Conservation (phyloP, 2,888 invertebrate genomes). For the Trissolcus japonicus region DNA sequence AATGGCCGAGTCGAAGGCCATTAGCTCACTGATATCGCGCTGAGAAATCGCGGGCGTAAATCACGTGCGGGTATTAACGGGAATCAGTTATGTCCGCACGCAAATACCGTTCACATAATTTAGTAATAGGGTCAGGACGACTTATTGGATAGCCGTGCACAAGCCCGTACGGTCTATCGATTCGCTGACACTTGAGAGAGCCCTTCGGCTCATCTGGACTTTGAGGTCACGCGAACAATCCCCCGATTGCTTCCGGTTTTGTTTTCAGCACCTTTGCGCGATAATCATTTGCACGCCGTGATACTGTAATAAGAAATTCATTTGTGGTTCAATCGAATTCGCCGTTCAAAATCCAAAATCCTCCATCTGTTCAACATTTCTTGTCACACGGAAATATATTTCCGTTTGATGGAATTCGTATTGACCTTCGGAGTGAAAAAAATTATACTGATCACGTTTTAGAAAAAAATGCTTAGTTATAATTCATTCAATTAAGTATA, state of each 20-base stretch:
- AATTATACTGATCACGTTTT: too few relatives aligned
- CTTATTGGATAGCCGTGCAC: conserved; percentile 9
- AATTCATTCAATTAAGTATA: too few relatives aligned
- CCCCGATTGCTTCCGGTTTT: conserved; percentile 17
- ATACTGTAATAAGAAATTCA: too few relatives aligned
- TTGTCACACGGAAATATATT: too few relatives aligned
- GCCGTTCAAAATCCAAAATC: too few relatives aligned
- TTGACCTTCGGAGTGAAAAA: too few relatives aligned
- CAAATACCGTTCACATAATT: conserved; percentile 40
- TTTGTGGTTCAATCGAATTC: conserved; percentile 6
- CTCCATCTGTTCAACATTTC: too few relatives aligned
- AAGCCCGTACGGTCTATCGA: conserved; percentile 21
- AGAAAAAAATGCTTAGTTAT: too few relatives aligned
- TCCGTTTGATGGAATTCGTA: too few relatives aligned
- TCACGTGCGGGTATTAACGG: conserved; percentile 30
- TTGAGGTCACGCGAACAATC: conserved; percentile 25
- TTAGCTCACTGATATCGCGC: conserved; percentile 10
- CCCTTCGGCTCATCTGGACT: conserved; percentile 18
- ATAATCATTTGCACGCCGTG: too few relatives aligned
- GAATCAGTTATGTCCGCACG: conserved; percentile 42
- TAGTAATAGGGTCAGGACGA: conserved; percentile 30
- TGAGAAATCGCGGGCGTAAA: conserved; percentile 23
- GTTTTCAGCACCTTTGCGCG: conserved; percentile 10
- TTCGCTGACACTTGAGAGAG: conserved; percentile 26
- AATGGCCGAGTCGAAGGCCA: conserved; percentile 9